Evolutionary conservation across 2,888 invertebrate species (phyloP).

Genomic region (Crioceris asparagi): DNA sequence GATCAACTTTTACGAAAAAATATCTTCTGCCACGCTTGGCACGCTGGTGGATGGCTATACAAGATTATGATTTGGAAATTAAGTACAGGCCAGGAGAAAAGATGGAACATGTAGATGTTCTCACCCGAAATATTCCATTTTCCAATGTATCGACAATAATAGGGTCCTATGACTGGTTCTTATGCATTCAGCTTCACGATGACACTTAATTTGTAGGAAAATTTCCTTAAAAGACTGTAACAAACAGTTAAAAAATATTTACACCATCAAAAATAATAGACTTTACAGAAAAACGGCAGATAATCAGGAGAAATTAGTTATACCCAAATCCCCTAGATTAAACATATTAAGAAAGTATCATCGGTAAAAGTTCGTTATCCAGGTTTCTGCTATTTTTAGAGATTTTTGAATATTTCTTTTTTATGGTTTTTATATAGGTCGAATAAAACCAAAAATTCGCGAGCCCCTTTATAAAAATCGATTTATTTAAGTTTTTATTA

Average conservation of each 20-base stretch:
- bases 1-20: background rate
- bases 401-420: too few relatives aligned
- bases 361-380: too few relatives aligned
- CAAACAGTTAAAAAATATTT: background rate
- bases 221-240: background rate
- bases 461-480: too few relatives aligned
- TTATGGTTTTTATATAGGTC: too few relatives aligned
- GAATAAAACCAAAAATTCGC: too few relatives aligned
- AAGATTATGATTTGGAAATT: conserved; percentile 2
- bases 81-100: conserved; percentile 3
- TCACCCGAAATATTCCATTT: conserved; percentile 1
- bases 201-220: background rate
- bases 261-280: background rate
- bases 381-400: too few relatives aligned
- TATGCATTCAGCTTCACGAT: background rate
- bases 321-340: conserved; percentile 24
- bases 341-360: conserved; percentile 25
- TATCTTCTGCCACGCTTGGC: background rate
- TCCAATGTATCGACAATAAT: background rate
- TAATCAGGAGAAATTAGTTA: conserved; percentile 22
- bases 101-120: conserved; percentile 4
- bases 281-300: conserved; percentile 13
- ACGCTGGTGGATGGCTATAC: background rate
- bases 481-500: too few relatives aligned
- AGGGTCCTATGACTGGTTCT: background rate